Base-by-base conservation (phyloP, 2,113 vertebrate species). In the Laterallus jamaicensis region DNA sequence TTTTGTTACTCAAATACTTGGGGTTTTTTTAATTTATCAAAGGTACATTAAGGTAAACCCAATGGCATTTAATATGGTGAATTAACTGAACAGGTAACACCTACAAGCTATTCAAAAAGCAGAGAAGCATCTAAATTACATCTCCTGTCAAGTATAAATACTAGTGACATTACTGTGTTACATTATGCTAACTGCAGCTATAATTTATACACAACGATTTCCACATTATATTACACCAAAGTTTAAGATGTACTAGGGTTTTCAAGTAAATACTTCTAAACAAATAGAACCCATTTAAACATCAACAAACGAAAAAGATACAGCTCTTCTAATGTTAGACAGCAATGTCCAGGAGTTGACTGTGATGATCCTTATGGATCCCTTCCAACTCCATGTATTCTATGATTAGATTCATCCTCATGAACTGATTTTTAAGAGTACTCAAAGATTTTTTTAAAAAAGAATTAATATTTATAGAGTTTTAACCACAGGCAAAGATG, bases 71-170 rank as follows among this genome's bases (percentile, higher is more conserved):
- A 92, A 73, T 73, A 69, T 5, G 80, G 37, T 44, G 52, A 96
- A 95, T 95, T 87, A 95, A 97, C 39, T 25, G 32, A 96, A 84
- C 93, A 94, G 71, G 95, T 78, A 97, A 92, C 93, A 91, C 82
- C 84, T 90, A 96, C 88, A 86, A 84, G 56, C 55, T 91, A 86
- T 60, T 92, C 0, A 47, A 84, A 88, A 84, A 69, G 35, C 56
- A 96, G 76, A 62, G 86, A 87, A 91, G 79, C 91, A 96, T 78
- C 81, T 94, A 95, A 92, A 96, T 91, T 85, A 88, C 82, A 73
- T 94, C 73, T 90, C 93, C 92, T 95, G 73, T 93, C 93, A 97
- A 93, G 70, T 81, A 78, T 39, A 96, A 95, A 96, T 77, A 92
- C 88, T 82, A 82, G 76, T 92, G 77, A 87, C 64, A 94, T 92